Base-by-base conservation (phyloP, 2,113 vertebrate species). In the Pontoporia blainvillei region DNA sequence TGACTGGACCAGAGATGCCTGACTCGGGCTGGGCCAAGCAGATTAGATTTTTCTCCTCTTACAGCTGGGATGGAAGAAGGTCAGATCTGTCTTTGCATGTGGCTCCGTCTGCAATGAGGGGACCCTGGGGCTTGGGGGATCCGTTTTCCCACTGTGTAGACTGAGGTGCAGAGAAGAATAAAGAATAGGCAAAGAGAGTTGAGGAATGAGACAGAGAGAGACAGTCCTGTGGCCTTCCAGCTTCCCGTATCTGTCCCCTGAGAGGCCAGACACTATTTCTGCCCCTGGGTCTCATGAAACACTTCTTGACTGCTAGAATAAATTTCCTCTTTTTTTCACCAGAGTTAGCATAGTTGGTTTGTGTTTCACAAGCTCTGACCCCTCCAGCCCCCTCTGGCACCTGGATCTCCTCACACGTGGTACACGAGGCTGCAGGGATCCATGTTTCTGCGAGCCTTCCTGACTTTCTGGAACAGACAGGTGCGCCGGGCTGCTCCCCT, bases 401-500 rank as follows among this genome's bases (percentile, higher is more conserved):
- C 12, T 12, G 3, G 57, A 66, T 31, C 29, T 29, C n/a, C 78
- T 66, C 69, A 41, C 6, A 64, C 1, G 7, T 20, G 29, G 8
- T 18, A 12, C 1, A 27, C 11, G 36, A 52, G 13, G 6, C 31
- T 34, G 1, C 46, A 31, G 66, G 8, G 13, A 59, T 27, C 79
- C 8, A 7, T 1, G 11, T 59, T 14, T 36, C 57, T 13, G 0
- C 0, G 9, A 8, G 34, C 20, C 14, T 69, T 39, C 52, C 49
- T 3, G 5, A 67, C 49, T 41, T 36, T 34, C 7, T 20, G 2
- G 11, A 34, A 83, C 25, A 41, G n/a, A 67, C 27, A 2, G 11
- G 10, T 2, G 44, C 0, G 9, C 61, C 62, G 4, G 15, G 49
- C 21, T 13, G 41, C 27, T 34, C 8, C 23, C 23, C 36, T 1